phyloP scores from a whole-genome alignment of 2,888 invertebrate genomes.

The Rhimphoctona megacephalus region DNA sequence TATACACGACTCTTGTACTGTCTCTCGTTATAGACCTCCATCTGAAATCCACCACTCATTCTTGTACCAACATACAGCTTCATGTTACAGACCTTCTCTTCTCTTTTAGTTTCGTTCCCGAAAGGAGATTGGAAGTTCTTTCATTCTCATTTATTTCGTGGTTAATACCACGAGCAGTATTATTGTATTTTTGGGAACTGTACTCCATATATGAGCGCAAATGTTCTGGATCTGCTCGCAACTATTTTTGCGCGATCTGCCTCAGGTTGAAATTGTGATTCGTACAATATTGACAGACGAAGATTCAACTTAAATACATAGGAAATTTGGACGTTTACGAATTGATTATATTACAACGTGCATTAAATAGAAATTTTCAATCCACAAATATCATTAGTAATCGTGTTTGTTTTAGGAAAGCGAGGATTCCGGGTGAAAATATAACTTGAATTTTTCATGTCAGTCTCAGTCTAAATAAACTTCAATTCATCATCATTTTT shows the following conservation, averaged over 20 bases:
- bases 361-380: neutral
- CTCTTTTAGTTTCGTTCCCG: conserved; percentile 30
- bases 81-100: neutral
- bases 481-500: neutral
- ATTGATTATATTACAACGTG: no score
- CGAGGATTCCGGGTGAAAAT: neutral
- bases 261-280: neutral
- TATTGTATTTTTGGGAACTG: conserved; percentile 5
- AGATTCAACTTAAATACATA: no score
- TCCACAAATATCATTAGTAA: neutral
- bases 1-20: conserved; percentile 4
- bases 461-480: neutral
- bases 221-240: neutral
- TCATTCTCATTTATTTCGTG: conserved; percentile 52
- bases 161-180: conserved; percentile 38
- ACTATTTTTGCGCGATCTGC: neutral
- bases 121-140: conserved; percentile 27
- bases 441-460: neutral
- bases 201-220: neutral
- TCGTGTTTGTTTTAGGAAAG: neutral
- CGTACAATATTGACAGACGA: neutral
- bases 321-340: no score
- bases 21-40: conserved; percentile 53
- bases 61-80: conserved; percentile 18
- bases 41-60: conserved; percentile 53